A percentile compares a stretch with the other conserved stretches of the same genome.
Conservation (phyloP, 2,888 invertebrate species). For the Itoplectis maculator region DNA sequence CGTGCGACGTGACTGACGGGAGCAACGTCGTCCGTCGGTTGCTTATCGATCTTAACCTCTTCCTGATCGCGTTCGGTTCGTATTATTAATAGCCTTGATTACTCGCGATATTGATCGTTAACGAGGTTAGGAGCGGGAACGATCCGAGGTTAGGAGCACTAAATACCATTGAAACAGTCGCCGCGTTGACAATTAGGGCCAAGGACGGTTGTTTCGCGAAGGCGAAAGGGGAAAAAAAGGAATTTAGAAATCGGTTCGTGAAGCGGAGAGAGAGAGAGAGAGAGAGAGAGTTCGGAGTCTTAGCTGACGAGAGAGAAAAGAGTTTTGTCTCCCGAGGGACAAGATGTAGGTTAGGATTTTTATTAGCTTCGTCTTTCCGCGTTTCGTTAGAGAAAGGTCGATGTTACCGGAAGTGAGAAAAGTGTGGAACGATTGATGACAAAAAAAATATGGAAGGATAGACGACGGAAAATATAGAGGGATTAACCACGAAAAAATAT, state of each 20-base stretch:
- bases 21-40: neutral
- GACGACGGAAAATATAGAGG: too few relatives aligned
- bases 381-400: neutral
- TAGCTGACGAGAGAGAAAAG: too few relatives aligned
- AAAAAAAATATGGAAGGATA: too few relatives aligned
- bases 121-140: neutral
- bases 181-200: constrained; percentile 45
- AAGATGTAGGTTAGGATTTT: neutral
- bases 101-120: constrained; percentile 19
- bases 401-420: constrained; percentile 8
- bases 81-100: constrained; percentile 45
- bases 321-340: constrained; percentile 4
- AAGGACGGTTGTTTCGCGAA: constrained; percentile 20
- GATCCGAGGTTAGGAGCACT: neutral
- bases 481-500: too few relatives aligned
- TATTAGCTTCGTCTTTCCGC: neutral
- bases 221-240: neutral
- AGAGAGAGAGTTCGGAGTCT: too few relatives aligned
- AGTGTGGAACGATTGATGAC: too few relatives aligned
- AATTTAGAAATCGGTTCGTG: constrained; percentile 14
- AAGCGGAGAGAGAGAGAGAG: constrained; percentile 5
- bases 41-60: neutral
- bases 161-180: constrained; percentile 25
- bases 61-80: constrained; percentile 28
- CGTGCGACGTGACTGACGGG: neutral